phyloP scores from a whole-genome alignment of 2,113 vertebrate species.

The Cynopterus brachyotis region DNA sequence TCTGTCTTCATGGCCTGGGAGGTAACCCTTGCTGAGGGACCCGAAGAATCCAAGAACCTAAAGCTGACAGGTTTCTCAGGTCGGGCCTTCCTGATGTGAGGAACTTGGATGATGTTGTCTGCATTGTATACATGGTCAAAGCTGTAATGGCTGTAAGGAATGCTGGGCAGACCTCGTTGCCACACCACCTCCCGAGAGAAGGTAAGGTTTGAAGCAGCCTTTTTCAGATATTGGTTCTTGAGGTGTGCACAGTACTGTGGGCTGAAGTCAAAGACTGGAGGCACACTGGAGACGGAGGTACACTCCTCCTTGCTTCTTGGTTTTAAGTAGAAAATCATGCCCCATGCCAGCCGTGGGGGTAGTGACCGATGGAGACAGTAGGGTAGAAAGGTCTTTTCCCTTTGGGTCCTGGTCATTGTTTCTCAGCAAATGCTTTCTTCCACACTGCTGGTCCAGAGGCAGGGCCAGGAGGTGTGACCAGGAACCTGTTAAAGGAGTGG shows the following conservation, averaged over 20 bases:
- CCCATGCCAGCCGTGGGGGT: slow-evolving; percentile 14
- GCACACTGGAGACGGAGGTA: neutral
- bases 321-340: neutral
- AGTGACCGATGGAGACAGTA: neutral
- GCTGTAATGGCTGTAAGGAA: slow-evolving; percentile 78
- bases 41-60: neutral
- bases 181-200: slow-evolving; percentile 85
- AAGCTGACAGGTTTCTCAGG: neutral
- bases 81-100: neutral
- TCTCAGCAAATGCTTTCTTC: neutral
- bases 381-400: neutral
- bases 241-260: neutral
- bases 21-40: neutral
- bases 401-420: neutral
- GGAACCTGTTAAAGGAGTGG: neutral
- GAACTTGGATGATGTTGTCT: slow-evolving; percentile 46
- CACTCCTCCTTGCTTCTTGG: neutral
- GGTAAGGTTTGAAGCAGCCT: slow-evolving; percentile 69
- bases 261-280: neutral
- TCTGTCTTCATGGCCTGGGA: neutral
- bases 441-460: neutral
- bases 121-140: slow-evolving; percentile 78
- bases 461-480: neutral
- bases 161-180: slow-evolving; percentile 73
- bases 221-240: slow-evolving; percentile 74